Percentiles rank a stretch among this genome's conserved stretches.
These are phyloP conservation scores for Cepphus grylle DNA, from an alignment of 2,113 vertebrate species.

Conservation along the genomic window DNA sequence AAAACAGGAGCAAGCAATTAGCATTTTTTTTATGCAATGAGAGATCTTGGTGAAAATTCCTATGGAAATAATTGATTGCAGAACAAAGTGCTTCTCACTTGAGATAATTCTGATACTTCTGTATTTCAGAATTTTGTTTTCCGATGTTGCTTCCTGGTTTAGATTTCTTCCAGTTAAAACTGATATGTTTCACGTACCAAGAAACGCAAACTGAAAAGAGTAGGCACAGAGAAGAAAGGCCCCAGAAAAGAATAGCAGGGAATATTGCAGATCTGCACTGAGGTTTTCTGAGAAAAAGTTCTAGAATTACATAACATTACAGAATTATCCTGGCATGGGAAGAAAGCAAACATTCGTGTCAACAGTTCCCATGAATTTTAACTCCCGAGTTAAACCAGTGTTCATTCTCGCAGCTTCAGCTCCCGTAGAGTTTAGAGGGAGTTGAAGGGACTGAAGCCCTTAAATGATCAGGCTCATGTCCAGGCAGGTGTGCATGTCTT, in stretches of 20 bases:
- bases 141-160: background rate
- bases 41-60: background rate
- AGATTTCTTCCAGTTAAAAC: background rate
- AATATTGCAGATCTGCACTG: background rate
- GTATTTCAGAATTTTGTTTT: background rate
- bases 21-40: background rate
- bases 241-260: background rate
- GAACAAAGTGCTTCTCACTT: background rate
- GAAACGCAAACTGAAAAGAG: background rate
- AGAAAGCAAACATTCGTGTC: background rate
- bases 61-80: background rate
- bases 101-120: background rate
- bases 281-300: conserved; percentile 2
- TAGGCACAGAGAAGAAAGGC: background rate
- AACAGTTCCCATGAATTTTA: background rate
- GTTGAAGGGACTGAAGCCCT: background rate
- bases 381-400: background rate
- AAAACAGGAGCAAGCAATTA: background rate
- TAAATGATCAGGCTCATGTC: background rate
- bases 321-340: background rate
- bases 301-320: background rate
- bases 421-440: background rate
- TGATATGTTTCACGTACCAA: background rate
- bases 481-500: background rate
- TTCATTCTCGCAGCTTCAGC: background rate